Base-by-base conservation (phyloP, 1,140 invertebrate genomes). In the Andricus grossulariae region DNA sequence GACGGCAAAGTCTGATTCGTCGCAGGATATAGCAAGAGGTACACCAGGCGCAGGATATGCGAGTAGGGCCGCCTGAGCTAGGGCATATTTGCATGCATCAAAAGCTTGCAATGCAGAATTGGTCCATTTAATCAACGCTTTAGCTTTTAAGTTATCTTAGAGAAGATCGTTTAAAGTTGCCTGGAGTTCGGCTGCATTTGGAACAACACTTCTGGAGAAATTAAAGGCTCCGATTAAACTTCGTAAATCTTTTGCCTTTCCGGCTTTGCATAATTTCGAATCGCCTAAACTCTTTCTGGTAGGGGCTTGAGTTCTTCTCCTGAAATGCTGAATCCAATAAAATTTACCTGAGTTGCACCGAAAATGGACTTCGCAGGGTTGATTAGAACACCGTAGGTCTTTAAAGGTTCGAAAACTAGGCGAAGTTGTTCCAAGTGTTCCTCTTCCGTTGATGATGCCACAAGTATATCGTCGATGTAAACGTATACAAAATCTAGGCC, bases 401-500 rank as follows among this genome's bases (percentile, higher is more conserved):
- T 54, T 54, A 54, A 54, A 16, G 16, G 16, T 8, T 54, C 52
- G n/a, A 57, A 57, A 11, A 57, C 6, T 21, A 57, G 19, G 7
- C 13, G 5, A 1, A 77, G 51, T 21, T 77, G 75, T 18, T 13
- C 52, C 32, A 11, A 74, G 21, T 85, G 82, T 72, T 84, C 60
- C 32, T 78, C 54, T 45, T 71, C n/a, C n/a, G n/a, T n/a, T n/a
- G n/a, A n/a, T n/a, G n/a, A n/a, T n/a, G n/a, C n/a, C n/a, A n/a
- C n/a, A n/a, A n/a, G n/a, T n/a, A n/a, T n/a, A n/a, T n/a, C n/a
- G n/a, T n/a, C n/a, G n/a, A n/a, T n/a, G n/a, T 86, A 89, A 10
- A 50, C 13, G 60, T 76, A 87, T 11, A 51, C 50, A 74, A 84
- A 88, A 16, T 82, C 79, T n/a, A 90, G 79, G 8, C 82, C 88